These are phyloP conservation scores for Vulpes vulpes DNA, from an alignment of 2,113 vertebrate species.

Conservation along the genomic window DNA sequence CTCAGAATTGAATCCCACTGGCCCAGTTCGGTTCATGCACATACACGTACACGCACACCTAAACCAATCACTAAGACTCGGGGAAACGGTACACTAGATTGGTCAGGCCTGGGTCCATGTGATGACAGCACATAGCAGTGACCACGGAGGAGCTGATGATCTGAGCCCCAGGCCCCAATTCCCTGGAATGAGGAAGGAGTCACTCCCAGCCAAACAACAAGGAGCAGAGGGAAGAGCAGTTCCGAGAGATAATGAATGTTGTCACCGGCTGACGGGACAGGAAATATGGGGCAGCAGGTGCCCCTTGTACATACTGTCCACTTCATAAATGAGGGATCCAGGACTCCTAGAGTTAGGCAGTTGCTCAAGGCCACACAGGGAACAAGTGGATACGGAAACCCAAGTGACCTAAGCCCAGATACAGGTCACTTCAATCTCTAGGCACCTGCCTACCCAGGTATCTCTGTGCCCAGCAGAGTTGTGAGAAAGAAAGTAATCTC, in stretches of 20 bases:
- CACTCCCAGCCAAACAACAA: background rate
- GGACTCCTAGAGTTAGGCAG: too few species aligned
- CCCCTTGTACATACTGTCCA: background rate
- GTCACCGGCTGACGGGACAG: background rate
- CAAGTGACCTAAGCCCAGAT: too few species aligned
- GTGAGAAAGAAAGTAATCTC: background rate
- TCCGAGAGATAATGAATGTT: background rate
- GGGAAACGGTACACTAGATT: too few species aligned
- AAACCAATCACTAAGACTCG: background rate
- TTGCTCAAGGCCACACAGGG: background rate
- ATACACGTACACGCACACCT: background rate
- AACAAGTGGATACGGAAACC: background rate
- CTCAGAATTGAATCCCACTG: background rate
- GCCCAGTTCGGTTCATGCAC: background rate
- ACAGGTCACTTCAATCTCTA: too few species aligned
- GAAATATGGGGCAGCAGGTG: background rate
- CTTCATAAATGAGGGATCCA: background rate
- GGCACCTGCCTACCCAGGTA: background rate
- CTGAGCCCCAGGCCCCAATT: too few species aligned
- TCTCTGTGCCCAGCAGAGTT: background rate
- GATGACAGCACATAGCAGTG: too few species aligned
- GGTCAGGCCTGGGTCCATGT: background rate
- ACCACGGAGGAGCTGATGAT: background rate
- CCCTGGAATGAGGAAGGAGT: background rate
- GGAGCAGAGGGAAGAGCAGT: too few species aligned